These are phyloP conservation scores for Strix uralensis DNA, from an alignment of 2,113 vertebrate genomes.

Conservation along the genomic window DNA sequence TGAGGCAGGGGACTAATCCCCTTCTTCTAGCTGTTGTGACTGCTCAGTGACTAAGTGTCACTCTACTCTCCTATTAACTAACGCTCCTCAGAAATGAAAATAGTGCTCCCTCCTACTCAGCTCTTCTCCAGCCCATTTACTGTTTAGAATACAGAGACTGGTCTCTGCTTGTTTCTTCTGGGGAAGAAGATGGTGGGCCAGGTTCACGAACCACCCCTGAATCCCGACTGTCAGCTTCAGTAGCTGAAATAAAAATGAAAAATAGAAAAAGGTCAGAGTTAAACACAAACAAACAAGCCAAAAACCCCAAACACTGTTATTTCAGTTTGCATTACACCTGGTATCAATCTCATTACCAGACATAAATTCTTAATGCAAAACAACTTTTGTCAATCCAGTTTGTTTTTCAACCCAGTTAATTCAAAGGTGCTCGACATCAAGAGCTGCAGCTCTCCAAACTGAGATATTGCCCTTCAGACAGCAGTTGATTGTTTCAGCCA, in stretches of 20 bases:
- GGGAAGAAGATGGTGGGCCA: constrained; percentile 5
- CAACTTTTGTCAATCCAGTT: background rate
- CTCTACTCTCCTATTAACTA: background rate
- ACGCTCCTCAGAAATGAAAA: background rate
- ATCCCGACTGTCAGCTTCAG: constrained; percentile 50
- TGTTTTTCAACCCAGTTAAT: background rate
- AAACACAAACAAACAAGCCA: background rate
- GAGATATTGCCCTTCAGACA: background rate
- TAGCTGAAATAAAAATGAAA: constrained; percentile 35
- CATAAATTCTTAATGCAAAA: background rate
- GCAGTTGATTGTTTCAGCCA: background rate
- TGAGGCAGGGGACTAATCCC: background rate
- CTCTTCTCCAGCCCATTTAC: constrained; percentile 27
- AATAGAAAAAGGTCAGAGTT: background rate
- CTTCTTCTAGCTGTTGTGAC: background rate
- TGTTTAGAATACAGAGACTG: background rate
- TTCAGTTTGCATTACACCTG: background rate
- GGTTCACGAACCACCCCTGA: background rate
- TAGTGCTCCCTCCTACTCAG: background rate
- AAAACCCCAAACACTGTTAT: background rate
- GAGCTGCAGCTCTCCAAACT: background rate
- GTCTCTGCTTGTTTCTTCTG: constrained; percentile 44
- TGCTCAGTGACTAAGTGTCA: background rate
- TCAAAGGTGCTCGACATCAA: background rate
- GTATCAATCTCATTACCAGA: background rate